phyloP scores from a whole-genome alignment of 2,797 vertebrate species.

The Esox lucius region DNA sequence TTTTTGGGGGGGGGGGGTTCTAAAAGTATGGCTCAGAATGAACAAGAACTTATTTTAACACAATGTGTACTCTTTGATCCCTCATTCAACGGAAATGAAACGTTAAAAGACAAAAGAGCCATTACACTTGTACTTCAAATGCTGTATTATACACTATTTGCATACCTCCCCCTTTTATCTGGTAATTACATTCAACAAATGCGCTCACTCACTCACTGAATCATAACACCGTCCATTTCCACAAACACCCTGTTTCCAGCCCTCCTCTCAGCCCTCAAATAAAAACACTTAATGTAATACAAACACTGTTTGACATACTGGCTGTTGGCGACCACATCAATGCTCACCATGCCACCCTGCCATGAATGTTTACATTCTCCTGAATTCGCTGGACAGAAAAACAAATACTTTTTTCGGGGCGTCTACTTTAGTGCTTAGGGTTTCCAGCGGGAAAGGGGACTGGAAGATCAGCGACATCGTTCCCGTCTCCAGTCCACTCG shows the following conservation, averaged over 20 bases:
- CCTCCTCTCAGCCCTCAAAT: background rate
- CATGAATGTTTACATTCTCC: background rate
- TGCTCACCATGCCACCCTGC: background rate
- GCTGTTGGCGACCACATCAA: background rate
- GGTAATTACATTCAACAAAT: slow-evolving; percentile 42
- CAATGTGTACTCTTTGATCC: background rate
- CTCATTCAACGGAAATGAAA: slow-evolving; percentile 14
- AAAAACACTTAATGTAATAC: background rate
- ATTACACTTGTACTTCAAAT: slow-evolving; percentile 34
- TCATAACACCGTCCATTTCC: background rate
- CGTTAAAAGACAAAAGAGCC: slow-evolving; percentile 21
- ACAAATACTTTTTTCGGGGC: background rate
- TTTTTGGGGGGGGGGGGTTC: background rate
- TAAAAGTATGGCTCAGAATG: background rate
- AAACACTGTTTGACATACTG: background rate
- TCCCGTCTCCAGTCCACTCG: background rate
- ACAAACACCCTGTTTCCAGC: background rate
- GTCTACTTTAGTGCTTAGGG: background rate
- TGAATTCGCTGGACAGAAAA: background rate
- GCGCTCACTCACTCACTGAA: slow-evolving; percentile 15
- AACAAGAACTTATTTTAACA: background rate
- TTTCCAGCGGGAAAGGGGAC: background rate
- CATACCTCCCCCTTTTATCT: slow-evolving; percentile 37
- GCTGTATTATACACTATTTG: slow-evolving; percentile 36
- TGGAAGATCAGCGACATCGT: background rate